Evolutionary conservation across 2,888 invertebrate genomes (phyloP).

Genomic region (Tethea ocularis): DNA sequence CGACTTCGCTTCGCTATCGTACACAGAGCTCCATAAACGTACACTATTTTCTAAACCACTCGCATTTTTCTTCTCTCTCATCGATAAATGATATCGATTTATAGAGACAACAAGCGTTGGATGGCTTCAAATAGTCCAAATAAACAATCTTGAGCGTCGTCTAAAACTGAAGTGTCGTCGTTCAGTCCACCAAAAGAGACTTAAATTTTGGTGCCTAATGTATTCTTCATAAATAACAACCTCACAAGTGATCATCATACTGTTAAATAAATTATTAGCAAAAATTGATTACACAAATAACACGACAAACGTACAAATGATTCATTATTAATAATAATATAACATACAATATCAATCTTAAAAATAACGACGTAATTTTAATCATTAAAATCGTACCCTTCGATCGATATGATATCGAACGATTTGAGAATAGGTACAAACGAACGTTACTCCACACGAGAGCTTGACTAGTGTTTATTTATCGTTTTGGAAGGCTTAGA

Average conservation of each 20-base stretch:
- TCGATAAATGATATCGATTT: not conserved
- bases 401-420: slow-evolving; percentile 45
- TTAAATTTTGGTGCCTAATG: no score
- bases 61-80: slow-evolving; percentile 11
- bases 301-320: no score
- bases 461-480: slow-evolving; percentile 79
- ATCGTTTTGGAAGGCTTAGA: slow-evolving; percentile 80
- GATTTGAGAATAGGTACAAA: slow-evolving; percentile 48
- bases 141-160: no score
- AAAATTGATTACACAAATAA: no score
- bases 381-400: slow-evolving; percentile 13
- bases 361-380: slow-evolving; percentile 8
- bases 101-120: no score
- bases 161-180: no score
- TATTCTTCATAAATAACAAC: no score
- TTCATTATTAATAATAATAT: no score
- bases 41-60: slow-evolving; percentile 24
- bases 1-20: slow-evolving; percentile 63
- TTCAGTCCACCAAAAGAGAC: no score
- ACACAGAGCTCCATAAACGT: slow-evolving; percentile 44
- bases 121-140: not conserved
- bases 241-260: no score
- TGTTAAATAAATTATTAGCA: no score
- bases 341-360: no score
- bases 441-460: slow-evolving; percentile 63